These are phyloP conservation scores for Temnothorax ravouxi DNA, from an alignment of 2,888 invertebrate species.

Conservation along the genomic window DNA sequence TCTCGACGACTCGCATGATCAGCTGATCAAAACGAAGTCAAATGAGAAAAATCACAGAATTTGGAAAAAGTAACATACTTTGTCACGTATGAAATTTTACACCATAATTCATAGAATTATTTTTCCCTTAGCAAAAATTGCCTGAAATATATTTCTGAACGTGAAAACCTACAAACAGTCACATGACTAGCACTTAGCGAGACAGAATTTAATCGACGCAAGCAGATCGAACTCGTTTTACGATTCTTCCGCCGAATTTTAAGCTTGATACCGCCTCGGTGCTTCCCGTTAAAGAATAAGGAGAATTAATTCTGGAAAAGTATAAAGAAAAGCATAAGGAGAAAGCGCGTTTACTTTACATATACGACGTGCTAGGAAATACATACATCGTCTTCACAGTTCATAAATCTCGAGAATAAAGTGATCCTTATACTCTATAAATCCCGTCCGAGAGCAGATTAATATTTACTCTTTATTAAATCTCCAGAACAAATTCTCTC, in stretches of 20 bases:
- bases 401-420: conserved; percentile 12
- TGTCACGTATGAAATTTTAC: no score
- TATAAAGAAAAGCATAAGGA: background rate
- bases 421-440: conserved; percentile 4
- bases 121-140: no score
- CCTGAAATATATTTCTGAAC: no score
- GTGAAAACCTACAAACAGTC: no score
- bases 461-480: background rate
- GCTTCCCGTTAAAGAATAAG: background rate
- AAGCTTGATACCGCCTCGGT: background rate
- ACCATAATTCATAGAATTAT: no score
- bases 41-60: no score
- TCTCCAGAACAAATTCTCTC: background rate
- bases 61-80: no score
- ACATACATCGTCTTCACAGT: background rate
- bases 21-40: no score
- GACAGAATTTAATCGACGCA: background rate
- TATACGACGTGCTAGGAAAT: background rate
- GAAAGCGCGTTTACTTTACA: conserved; percentile 15
- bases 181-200: no score
- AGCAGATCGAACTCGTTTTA: background rate
- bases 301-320: conserved; percentile 9
- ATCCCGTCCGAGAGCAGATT: conserved; percentile 2
- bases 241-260: background rate
- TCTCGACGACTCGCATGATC: no score